Conservation (phyloP, 1,140 invertebrate genomes). For the Drosophila nasuta region DNA sequence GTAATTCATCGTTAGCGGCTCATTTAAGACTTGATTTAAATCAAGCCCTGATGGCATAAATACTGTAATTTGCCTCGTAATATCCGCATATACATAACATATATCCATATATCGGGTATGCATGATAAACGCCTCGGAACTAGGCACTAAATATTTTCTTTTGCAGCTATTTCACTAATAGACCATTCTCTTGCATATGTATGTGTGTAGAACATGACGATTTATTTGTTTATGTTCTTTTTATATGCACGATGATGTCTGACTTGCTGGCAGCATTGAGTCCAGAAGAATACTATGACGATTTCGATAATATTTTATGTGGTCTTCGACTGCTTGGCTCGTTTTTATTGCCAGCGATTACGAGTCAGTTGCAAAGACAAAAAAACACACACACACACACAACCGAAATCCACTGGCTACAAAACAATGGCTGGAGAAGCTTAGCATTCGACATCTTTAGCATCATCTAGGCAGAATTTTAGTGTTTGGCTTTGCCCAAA, state of each 20-base stretch:
- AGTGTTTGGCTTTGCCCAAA: conserved; percentile 58
- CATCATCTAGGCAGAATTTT: conserved; percentile 50
- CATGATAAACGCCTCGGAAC: conserved; percentile 64
- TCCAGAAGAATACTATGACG: conserved; percentile 43
- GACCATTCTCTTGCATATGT: conserved; percentile 45
- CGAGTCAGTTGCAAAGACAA: conserved; percentile 49
- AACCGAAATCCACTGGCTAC: conserved; percentile 47
- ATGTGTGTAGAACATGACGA: conserved; percentile 43
- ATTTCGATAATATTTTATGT: conserved; percentile 80
- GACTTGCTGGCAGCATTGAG: conserved; percentile 23
- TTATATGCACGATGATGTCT: conserved; percentile 52
- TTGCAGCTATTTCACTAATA: conserved; percentile 64
- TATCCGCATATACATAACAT: conserved; percentile 4
- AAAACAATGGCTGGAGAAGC: conserved; percentile 37
- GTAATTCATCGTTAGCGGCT: conserved; percentile 43
- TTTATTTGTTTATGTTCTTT: conserved; percentile 70
- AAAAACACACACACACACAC: background rate
- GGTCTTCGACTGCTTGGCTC: conserved; percentile 42
- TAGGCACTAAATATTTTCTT: conserved; percentile 55
- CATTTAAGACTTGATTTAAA: conserved; percentile 54
- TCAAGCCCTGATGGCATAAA: conserved; percentile 15
- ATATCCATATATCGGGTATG: conserved; percentile 9
- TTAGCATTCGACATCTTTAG: conserved; percentile 22
- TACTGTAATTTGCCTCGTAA: conserved; percentile 50
- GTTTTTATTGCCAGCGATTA: conserved; percentile 73